Base-by-base conservation (phyloP, 1,140 invertebrate genomes). In the Caenorhabditis elegans region DNA sequence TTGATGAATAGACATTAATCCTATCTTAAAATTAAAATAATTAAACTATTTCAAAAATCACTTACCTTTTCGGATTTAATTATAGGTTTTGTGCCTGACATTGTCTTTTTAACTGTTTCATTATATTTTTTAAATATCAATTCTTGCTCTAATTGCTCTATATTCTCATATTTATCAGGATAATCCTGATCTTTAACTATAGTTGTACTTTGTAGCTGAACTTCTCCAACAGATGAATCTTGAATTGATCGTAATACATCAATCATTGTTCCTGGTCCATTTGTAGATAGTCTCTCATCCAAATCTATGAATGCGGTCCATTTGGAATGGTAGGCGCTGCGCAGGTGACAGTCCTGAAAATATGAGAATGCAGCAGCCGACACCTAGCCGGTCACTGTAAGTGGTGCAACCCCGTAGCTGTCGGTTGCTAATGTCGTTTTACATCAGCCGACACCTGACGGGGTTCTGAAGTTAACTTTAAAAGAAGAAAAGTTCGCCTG, bases 221-320 rank as follows among this genome's bases (percentile, higher is more conserved):
- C 34, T 43, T 70, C 60, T 39, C 60, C 60, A 11, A 70, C 22
- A 0, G 34, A 17, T 34, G 60, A n/a, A 19, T 70, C 60, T 39
- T 70, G 17, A 43, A 70, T 70, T 28, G 60, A 39, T 22, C 34
- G 11, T 3, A 70, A 17, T 22, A 70, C 5, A 4, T 70, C 60
- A 6, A 39, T 17, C n/a, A 70, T n/a, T n/a, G n/a, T 70, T 43
- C 34, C 39, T 11, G 36, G 31, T 22, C 60, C 60, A 43, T 39
- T 70, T 39, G 60, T 24, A 22, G 60, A 39, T 11, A 70, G 11
- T 39, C 60, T 31, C 34, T 70, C 60, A 28, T 70, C 60, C 13
- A 70, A 43, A 70, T 70, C 60, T 8, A 70, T 70, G 19, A 70
- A 70, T 0, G 34, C 60, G 22, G 60, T 70, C 60, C 60, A 70